Conservation (phyloP, 2,113 vertebrate genomes). For the Chionodraco myersi region DNA sequence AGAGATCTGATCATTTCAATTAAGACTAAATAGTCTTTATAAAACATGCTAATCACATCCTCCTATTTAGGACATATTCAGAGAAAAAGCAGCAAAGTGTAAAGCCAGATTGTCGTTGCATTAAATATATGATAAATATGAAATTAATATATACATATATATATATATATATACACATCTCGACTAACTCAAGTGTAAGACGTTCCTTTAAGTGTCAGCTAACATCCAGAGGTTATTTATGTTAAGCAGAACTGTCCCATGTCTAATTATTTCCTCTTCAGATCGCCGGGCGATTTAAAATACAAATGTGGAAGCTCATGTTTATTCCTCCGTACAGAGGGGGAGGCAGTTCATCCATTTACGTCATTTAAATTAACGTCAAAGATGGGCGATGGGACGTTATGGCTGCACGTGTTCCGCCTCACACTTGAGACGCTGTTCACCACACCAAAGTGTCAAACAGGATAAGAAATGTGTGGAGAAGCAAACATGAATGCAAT, state of each 20-base stretch:
- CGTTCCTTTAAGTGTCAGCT: conserved; percentile 21
- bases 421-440: conserved; percentile 64
- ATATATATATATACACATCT: too few relatives aligned
- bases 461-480: conserved; percentile 68
- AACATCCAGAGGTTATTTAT: conserved; percentile 34
- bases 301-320: conserved; percentile 51
- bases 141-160: background rate
- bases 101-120: background rate
- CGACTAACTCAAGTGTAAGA: conserved; percentile 39
- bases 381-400: conserved; percentile 64
- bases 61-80: background rate
- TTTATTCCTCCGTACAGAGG: conserved; percentile 61
- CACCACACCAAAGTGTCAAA: conserved; percentile 64
- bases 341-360: conserved; percentile 64
- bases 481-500: conserved; percentile 53
- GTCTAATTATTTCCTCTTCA: conserved; percentile 60
- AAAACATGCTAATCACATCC: background rate
- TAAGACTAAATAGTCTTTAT: background rate
- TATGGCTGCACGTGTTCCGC: conserved; percentile 69
- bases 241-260: conserved; percentile 8
- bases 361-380: conserved; percentile 63
- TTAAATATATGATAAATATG: background rate
- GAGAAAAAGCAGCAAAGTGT: background rate
- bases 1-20: background rate
- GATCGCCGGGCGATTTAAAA: conserved; percentile 40